Conservation (phyloP, 2,113 vertebrate species). For the Hippocampus barbouri region DNA sequence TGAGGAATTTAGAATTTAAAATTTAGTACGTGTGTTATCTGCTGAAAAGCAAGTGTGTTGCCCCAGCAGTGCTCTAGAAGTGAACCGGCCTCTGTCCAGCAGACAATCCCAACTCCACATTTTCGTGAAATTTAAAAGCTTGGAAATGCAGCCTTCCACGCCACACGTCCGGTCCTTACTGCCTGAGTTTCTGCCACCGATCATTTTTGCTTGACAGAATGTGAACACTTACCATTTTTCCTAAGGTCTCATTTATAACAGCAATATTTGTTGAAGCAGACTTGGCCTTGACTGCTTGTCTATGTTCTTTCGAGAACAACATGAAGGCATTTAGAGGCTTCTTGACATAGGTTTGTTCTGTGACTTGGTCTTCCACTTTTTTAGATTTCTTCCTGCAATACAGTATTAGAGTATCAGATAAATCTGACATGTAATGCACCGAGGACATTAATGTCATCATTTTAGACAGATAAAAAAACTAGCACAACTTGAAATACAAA, state of each 20-base stretch:
- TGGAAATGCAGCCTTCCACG: too few relatives aligned
- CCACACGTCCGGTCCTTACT: neutral
- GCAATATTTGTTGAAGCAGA: constrained; percentile 2
- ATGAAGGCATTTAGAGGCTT: constrained; percentile 8
- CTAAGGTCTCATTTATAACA: constrained; percentile 11
- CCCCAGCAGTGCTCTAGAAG: too few relatives aligned
- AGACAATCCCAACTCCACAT: too few relatives aligned
- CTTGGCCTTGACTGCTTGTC: constrained; percentile 6
- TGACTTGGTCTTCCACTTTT: neutral
- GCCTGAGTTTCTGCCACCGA: neutral
- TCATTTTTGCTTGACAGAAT: neutral
- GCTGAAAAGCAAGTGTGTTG: too few relatives aligned
- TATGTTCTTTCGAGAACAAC: constrained; percentile 6
- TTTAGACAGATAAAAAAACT: neutral
- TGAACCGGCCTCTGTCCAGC: too few relatives aligned
- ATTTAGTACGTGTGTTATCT: too few relatives aligned
- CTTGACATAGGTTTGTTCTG: constrained; percentile 3
- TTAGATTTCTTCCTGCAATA: constrained; percentile 2
- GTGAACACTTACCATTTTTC: constrained; percentile 9
- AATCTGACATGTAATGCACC: neutral
- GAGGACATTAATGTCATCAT: neutral
- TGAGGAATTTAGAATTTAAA: too few relatives aligned
- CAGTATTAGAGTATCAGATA: neutral
- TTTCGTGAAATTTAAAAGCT: too few relatives aligned
- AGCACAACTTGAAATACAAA: neutral